Evolutionary conservation across 1,140 invertebrate species (phyloP), one percentile per base, ranked within the genome.

Genomic region (Ruditapes philippinarum): DNA sequence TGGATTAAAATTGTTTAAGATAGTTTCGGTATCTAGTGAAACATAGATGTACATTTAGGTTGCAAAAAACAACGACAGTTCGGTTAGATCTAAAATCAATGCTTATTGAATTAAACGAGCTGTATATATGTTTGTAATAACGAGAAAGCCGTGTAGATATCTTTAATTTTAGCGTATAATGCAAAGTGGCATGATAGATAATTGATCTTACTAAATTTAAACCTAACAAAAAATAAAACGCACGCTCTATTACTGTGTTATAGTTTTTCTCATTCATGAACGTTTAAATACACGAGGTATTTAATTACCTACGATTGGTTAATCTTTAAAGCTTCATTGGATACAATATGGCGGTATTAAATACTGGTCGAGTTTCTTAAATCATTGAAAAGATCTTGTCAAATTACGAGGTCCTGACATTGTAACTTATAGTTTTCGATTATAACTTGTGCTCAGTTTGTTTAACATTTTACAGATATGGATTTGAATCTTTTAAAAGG

Each of bases 241-340:
- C 3, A 49, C 45, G 31, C 74, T 14, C 74, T 22, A 78, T 78
- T 78, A 54, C 42, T 36, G 5, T 51, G 51, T 78, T 78, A 78
- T n/a, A n/a, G n/a, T n/a, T n/a, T 33, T 78, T 78, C 54, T 54
- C 45, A 78, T 78, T 78, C 45, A 78, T 51, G n/a, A 28, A 54
- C 45, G 40, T n/a, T n/a, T 36, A 78, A 51, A 78, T 51, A 78
- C 42, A 14, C 74, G n/a, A 7, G 45, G 74, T 78, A 78, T 78
- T 78, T 78, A 78, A 78, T 78, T 78, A 78, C 74, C 14, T 9
- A 0, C 2, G 74, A 78, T 78, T 78, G 74, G 74, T 49, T 78
- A 51, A 78, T 49, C 74, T n/a, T 28, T 28, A 49, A 74, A 31
- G 25, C 38, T 54, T 36, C 74, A 51, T 78, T 78, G 74, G 74